Base-by-base conservation (phyloP, 2,888 invertebrate species). In the Ellobium chinense region DNA sequence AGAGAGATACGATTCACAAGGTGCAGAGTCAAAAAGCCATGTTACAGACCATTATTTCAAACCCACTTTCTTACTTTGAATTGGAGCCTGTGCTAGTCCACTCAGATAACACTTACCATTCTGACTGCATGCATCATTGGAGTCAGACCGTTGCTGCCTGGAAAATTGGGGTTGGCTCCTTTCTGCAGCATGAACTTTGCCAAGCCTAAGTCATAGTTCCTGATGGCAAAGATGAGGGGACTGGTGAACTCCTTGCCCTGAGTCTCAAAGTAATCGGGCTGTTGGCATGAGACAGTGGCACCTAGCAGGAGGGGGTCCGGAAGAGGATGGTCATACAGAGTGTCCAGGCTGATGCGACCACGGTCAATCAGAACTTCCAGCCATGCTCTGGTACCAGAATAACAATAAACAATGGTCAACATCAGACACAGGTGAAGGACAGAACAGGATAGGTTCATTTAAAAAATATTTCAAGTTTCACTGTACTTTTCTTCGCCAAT, bases 101-200 rank as follows among this genome's bases (percentile, higher is more conserved):
- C n/a, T n/a, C n/a, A n/a, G n/a, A n/a, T n/a, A 46, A 46, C 4
- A 62, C 88, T 83, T 87, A 93, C 93, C 90, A 90, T 85, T 85
- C 88, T 88, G 18, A 93, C 92, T 65, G 93, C 93, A 87, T 93
- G 91, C 93, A 93, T 93, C 54, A 94, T 84, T 18, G 93, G 92
- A 21, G 93, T 93, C n/a, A 90, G 82, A 12, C 91, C 91, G 29
- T 88, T 81, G 70, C 88, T 90, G 86, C 93, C 93, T 14, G 91
- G 83, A 82, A 91, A 88, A 85, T 93, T 93, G 2, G 92, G 87
- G 34, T 90, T 90, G 18, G 93, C 93, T 36, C 92, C 91, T 73
- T 89, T 85, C 79, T 89, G 84, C 37, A 94, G 87, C 63, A 94
- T 86, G 78, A 89, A 89, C 83, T 89, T 89, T 2, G 88, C 90